Conservation (phyloP, 1,140 invertebrate species). For the Panonychus citri region DNA sequence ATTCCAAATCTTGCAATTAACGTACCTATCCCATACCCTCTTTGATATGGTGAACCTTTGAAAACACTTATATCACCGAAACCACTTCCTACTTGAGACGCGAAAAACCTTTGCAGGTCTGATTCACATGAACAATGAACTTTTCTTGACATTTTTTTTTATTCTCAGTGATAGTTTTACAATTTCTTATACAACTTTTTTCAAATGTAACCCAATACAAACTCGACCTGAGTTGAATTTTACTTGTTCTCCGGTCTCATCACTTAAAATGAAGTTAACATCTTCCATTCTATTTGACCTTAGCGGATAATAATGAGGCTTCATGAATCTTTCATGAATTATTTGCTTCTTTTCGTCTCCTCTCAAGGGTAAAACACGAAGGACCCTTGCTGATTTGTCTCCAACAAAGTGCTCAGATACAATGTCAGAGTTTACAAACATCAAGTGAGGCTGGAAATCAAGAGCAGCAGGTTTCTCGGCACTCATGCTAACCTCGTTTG, state of each 20-base stretch:
- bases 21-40: background rate
- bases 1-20: background rate
- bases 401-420: background rate
- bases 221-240: background rate
- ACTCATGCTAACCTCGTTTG: background rate
- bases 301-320: background rate
- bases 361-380: background rate
- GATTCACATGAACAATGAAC: background rate
- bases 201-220: background rate
- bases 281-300: background rate
- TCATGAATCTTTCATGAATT: background rate
- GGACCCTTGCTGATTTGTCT: background rate
- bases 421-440: background rate
- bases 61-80: background rate
- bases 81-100: background rate
- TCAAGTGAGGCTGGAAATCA: background rate
- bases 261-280: background rate
- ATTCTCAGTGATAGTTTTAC: background rate
- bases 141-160: background rate
- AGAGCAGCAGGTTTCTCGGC: background rate
- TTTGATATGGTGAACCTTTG: background rate
- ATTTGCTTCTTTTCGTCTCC: background rate
- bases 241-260: background rate
- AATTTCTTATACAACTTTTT: background rate
- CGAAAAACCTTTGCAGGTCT: background rate